Evolutionary conservation across 2,797 vertebrate species (phyloP), one percentile per base, ranked within the genome.

Genomic region (Anomalospiza imberbis): DNA sequence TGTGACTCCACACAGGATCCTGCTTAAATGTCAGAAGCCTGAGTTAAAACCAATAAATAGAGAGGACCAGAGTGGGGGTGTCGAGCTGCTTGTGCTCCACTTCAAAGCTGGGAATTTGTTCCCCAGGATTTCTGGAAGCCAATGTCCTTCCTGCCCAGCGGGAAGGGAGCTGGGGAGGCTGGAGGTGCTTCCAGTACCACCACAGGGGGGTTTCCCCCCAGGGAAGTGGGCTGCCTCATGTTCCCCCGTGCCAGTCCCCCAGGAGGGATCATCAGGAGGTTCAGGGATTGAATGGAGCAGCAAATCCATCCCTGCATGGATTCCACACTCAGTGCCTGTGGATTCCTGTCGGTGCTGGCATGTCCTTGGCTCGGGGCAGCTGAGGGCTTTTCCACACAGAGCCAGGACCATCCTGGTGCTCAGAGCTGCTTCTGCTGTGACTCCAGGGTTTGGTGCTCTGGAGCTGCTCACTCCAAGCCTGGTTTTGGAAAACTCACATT

Each of bases 201-300:
- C 2, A 1, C 25, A 1, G 77, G 81, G 38, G 26, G 42, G 16
- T 42, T 42, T 42, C 42, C 42, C 40, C 42, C 42, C 42, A 17
- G 42, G 42, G 42, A 58, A 10, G 66, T 42, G 42, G 48, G 67
- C 72, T 65, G 45, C 73, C 55, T 34, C 44, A 0, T n/a, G 44
- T 28, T 32, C 32, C 24, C 31, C 28, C 0, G 0, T 14, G 67
- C 80, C 21, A 9, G 5, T 1, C 4, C 55, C 1, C 25, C 13
- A 3, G 89, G 32, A 47, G 54, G 57, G 54, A 45, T 48, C 50
- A 12, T 9, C 25, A 4, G 3, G 44, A 34, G 38, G 7, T 3
- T 61, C 28, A 12, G 44, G 19, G 3, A 3, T 78, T 20, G 57
- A 3, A 28, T 0, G 22, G 22, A 53, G 71, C 20, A 3, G 34